phyloP scores from a whole-genome alignment of 2,113 vertebrate species.

The Myrmecophaga tridactyla region DNA sequence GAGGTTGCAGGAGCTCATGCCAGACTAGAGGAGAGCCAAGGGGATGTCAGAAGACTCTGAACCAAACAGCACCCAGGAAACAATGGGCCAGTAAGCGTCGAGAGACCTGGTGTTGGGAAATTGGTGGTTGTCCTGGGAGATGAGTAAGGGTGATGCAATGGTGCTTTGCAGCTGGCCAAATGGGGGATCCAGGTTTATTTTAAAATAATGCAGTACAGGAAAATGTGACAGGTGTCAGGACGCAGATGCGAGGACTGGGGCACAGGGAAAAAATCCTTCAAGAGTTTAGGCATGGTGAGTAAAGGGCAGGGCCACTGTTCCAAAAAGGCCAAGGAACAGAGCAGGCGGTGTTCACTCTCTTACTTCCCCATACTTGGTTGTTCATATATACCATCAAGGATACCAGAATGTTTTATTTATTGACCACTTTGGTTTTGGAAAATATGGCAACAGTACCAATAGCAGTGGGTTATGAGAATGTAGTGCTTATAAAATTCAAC shows the following conservation, averaged over 20 bases:
- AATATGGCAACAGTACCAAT: background rate
- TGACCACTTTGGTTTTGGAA: background rate
- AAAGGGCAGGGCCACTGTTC: background rate
- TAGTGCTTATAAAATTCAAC: background rate
- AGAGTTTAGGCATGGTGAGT: background rate
- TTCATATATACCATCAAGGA: background rate
- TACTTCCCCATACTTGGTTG: background rate
- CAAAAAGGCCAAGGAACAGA: background rate
- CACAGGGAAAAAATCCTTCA: background rate
- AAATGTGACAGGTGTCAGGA: background rate
- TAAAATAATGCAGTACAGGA: background rate
- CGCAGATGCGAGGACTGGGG: background rate
- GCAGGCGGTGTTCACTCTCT: background rate
- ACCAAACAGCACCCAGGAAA: background rate
- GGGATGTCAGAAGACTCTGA: background rate
- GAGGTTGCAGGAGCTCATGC: background rate
- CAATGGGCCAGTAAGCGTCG: background rate
- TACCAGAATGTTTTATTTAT: background rate
- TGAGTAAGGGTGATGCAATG: background rate
- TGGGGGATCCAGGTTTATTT: background rate
- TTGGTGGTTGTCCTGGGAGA: background rate
- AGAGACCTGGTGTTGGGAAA: fast-evolving
- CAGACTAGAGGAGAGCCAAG: background rate
- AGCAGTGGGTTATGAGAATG: background rate
- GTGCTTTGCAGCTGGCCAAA: fast-evolving